These are phyloP conservation scores for Pangasianodon gigas DNA, from an alignment of 2,113 vertebrate genomes.

Conservation along the genomic window DNA sequence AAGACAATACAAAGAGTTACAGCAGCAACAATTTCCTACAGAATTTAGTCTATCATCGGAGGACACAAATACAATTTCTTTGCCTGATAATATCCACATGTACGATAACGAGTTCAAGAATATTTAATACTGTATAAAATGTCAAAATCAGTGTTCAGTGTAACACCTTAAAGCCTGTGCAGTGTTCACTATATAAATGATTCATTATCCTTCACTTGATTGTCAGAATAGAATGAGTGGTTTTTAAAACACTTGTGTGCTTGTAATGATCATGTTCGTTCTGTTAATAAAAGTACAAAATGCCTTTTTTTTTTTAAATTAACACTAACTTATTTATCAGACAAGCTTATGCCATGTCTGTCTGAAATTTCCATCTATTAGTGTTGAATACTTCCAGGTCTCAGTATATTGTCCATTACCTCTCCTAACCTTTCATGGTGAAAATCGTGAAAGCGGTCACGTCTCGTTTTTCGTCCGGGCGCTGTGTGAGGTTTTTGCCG, in stretches of 20 bases:
- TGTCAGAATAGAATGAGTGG: constrained; percentile 36
- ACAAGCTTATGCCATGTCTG: background rate
- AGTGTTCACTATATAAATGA: constrained; percentile 20
- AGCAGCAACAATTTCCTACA: constrained; percentile 47
- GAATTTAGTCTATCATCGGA: constrained; percentile 16
- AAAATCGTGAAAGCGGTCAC: constrained; percentile 61
- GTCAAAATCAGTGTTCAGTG: background rate
- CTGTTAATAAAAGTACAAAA: background rate
- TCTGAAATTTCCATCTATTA: background rate
- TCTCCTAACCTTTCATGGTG: background rate
- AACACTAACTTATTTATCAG: background rate
- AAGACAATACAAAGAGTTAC: constrained; percentile 38
- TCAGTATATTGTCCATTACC: constrained; percentile 19
- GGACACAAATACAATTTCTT: constrained; percentile 31
- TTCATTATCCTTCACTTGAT: constrained; percentile 54
- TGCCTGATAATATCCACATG: constrained; percentile 26
- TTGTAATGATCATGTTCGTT: background rate
- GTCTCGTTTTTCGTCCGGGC: constrained; percentile 76
- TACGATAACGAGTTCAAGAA: constrained; percentile 35
- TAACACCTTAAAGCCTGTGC: constrained; percentile 8
- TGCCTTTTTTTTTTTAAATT: background rate
- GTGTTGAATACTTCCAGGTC: constrained; percentile 34
- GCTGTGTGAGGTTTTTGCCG: constrained; percentile 75
- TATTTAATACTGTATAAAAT: constrained; percentile 51
- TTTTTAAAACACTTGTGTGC: constrained; percentile 6